phyloP scores from a whole-genome alignment of 2,888 invertebrate genomes.

The Proisotoma minuta region DNA sequence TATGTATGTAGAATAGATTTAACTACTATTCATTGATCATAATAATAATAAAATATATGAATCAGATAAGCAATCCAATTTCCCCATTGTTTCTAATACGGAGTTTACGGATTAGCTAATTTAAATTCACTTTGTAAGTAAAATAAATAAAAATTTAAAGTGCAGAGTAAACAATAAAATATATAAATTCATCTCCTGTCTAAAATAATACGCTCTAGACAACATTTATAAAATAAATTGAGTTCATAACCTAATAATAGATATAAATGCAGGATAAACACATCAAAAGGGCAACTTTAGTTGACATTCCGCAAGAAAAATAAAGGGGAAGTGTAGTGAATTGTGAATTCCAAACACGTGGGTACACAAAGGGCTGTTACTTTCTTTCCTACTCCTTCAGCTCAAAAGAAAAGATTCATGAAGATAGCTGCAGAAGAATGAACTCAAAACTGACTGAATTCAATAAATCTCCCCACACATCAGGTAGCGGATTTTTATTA shows the following conservation, averaged over 20 bases:
- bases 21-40: no score
- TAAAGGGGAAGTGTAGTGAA: not conserved
- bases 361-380: not conserved
- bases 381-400: no score
- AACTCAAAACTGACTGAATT: slow-evolving; percentile 15
- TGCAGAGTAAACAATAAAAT: no score
- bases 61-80: no score
- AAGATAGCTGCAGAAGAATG: slow-evolving; percentile 2
- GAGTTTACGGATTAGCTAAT: no score
- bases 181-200: not conserved
- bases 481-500: slow-evolving; percentile 1
- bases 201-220: not conserved
- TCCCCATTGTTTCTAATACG: no score
- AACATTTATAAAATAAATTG: slow-evolving; percentile 1
- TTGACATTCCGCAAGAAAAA: slow-evolving; percentile 11
- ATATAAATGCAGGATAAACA: slow-evolving; percentile 20
- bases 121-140: no score
- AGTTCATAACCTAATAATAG: slow-evolving; percentile 13
- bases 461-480: slow-evolving; percentile 7
- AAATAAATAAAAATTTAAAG: no score
- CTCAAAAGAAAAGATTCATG: not conserved
- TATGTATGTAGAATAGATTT: no score
- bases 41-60: no score
- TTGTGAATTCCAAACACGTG: slow-evolving; percentile 10
- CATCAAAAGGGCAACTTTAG: slow-evolving; percentile 11